phyloP scores from a whole-genome alignment of 2,888 invertebrate species.

The Steinernema hermaphroditum region DNA sequence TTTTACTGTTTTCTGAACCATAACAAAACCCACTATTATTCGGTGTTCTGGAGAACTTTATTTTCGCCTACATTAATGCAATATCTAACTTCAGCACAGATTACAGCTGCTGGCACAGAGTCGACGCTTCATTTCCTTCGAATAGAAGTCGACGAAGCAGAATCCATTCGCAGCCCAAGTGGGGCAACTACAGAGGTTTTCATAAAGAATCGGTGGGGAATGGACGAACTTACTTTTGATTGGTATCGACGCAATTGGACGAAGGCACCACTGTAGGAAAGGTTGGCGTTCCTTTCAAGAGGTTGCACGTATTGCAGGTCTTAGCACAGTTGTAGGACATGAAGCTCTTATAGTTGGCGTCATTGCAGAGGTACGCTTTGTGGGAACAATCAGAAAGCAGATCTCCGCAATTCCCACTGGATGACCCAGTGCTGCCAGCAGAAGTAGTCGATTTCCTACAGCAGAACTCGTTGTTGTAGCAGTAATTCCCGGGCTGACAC shows the following conservation, averaged over 20 bases:
- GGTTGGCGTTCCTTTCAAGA: neutral
- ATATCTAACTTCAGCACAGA: too few species aligned
- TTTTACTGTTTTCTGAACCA: too few species aligned
- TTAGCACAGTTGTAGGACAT: neutral
- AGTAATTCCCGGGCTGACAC: neutral
- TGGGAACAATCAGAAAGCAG: neutral
- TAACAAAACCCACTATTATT: too few species aligned
- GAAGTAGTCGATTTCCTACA: neutral
- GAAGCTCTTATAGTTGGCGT: neutral
- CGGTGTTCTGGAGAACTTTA: too few species aligned
- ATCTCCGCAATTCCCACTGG: neutral
- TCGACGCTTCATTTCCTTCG: neutral
- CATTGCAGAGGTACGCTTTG: neutral
- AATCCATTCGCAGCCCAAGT: neutral
- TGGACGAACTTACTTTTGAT: neutral
- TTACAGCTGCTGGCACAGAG: slow-evolving; percentile 1
- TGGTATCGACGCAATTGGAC: neutral
- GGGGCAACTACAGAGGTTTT: neutral
- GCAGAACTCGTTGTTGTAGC: neutral
- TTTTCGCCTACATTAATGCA: too few species aligned
- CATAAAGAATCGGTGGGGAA: neutral
- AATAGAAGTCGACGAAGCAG: slow-evolving; percentile 2
- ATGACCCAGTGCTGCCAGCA: neutral
- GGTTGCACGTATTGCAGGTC: neutral
- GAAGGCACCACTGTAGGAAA: neutral